Evolutionary conservation across 2,113 vertebrate genomes (phyloP).

Genomic region (Grus americana): DNA sequence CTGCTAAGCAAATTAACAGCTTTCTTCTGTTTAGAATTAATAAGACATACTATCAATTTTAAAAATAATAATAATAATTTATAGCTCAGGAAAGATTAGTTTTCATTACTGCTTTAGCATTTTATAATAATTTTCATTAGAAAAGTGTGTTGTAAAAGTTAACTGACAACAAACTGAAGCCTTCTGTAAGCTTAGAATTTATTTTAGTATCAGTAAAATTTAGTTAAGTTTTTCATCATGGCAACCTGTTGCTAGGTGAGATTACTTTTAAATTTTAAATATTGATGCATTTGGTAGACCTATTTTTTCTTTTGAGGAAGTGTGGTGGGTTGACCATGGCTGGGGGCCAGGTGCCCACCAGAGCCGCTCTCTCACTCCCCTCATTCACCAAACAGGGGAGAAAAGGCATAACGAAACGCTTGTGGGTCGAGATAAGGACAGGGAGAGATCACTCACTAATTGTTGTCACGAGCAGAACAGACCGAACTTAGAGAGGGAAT

Average conservation of each 20-base stretch:
- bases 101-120: not conserved
- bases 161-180: not conserved
- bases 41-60: not conserved
- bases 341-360: no score
- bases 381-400: no score
- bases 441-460: no score
- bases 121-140: not conserved
- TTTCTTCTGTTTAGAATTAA: not conserved
- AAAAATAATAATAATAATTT: not conserved
- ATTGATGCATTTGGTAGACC: not conserved
- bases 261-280: not conserved
- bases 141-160: not conserved
- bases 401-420: no score
- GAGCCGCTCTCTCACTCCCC: no score
- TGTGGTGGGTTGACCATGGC: no score
- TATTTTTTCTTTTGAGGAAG: not conserved
- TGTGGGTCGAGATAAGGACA: no score
- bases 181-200: not conserved
- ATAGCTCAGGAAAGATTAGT: not conserved
- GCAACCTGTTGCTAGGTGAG: not conserved
- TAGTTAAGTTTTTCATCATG: not conserved
- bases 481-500: no score
- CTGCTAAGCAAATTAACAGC: not conserved
- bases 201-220: not conserved
- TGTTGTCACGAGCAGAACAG: no score